phyloP scores from a whole-genome alignment of 2,113 vertebrate species.

The Xerus inauris region DNA sequence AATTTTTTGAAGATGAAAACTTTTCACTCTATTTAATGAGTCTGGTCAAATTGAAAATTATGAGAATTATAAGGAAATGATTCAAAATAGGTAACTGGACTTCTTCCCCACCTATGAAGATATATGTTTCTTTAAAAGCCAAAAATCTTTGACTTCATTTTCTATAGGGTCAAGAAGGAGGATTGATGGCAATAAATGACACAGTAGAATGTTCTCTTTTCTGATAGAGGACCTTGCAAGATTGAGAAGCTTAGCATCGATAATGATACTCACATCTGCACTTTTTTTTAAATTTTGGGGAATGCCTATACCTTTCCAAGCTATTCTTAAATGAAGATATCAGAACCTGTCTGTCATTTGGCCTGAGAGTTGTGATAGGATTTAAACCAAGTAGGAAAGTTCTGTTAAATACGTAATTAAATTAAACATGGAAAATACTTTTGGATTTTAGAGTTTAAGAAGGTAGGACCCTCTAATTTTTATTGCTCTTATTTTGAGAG shows the following conservation, averaged over 20 bases:
- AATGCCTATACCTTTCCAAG: background rate
- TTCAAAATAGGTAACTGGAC: background rate
- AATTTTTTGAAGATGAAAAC: slow-evolving; percentile 1
- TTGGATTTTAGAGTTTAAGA: slow-evolving; percentile 2
- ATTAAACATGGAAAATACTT: slow-evolving; percentile 20
- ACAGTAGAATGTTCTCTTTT: background rate
- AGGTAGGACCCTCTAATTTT: background rate
- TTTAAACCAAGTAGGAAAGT: background rate
- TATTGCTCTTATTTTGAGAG: background rate
- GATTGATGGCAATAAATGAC: background rate
- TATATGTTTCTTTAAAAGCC: background rate
- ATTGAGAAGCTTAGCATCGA: background rate
- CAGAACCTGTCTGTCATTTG: background rate
- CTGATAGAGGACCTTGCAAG: background rate
- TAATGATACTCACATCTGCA: background rate
- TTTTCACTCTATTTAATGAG: background rate
- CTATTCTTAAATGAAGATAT: background rate
- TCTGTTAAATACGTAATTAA: background rate
- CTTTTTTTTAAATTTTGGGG: background rate
- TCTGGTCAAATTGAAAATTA: background rate
- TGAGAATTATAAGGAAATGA: slow-evolving; percentile 40
- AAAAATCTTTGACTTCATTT: slow-evolving; percentile 22
- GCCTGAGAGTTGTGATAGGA: background rate
- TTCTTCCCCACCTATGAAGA: background rate
- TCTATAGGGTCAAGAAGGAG: background rate